phyloP scores from a whole-genome alignment of 2,888 invertebrate genomes.

The Drosophila colorata region DNA sequence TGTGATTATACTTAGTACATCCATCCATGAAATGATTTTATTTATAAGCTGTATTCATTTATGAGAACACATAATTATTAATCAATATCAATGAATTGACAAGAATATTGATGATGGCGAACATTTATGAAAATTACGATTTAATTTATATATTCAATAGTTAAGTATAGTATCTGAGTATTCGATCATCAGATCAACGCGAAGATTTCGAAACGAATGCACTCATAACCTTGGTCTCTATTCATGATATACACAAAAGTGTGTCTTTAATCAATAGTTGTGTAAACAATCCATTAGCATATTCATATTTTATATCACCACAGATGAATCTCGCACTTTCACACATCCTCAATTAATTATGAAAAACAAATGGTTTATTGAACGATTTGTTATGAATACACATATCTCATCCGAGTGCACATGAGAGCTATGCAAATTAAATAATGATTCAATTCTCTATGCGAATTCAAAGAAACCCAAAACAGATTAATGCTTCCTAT shows the following conservation, averaged over 20 bases:
- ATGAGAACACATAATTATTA: no score
- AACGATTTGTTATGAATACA: conserved; percentile 45
- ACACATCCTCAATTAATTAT: conserved; percentile 58
- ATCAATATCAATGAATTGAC: no score
- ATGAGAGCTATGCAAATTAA: neutral
- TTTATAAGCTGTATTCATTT: no score
- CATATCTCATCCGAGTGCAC: conserved; percentile 18
- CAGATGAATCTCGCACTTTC: conserved; percentile 59
- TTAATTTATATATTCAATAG: no score
- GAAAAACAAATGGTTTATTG: conserved; percentile 49
- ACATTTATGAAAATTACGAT: no score
- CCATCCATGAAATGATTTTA: no score
- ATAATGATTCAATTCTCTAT: conserved; percentile 37
- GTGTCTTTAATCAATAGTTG: conserved; percentile 47
- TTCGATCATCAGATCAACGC: conserved; percentile 16
- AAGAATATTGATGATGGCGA: neutral
- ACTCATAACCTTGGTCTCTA: conserved; percentile 33
- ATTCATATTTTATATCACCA: conserved; percentile 52
- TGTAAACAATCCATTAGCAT: conserved; percentile 50
- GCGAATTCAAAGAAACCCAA: conserved; percentile 39
- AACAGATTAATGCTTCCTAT: conserved; percentile 54
- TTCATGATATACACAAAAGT: conserved; percentile 23
- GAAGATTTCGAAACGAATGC: conserved; percentile 14
- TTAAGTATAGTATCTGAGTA: neutral
- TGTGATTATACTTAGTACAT: no score